Conservation (phyloP, 2,797 vertebrate genomes). For the Setipinna tenuifilis region DNA sequence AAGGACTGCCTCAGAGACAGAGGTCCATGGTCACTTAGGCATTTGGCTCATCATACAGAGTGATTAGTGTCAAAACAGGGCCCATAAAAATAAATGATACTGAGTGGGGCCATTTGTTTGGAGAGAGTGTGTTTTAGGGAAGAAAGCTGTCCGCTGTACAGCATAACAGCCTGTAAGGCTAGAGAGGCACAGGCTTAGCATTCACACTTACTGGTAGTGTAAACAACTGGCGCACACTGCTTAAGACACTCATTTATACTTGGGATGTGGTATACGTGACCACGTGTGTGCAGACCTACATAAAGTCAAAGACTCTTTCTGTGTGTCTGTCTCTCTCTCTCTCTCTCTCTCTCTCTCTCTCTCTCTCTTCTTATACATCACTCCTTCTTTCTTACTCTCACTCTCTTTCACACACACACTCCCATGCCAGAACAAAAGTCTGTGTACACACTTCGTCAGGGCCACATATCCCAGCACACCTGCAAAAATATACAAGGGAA, state of each 20-base stretch:
- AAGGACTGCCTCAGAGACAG: not conserved
- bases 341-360: not conserved
- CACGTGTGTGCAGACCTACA: not conserved
- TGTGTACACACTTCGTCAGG: conserved; percentile 61
- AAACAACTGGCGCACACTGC: not conserved
- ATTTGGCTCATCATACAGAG: conserved; percentile 6
- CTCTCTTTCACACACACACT: conserved; percentile 3
- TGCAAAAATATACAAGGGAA: conserved; percentile 81
- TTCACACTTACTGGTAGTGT: conserved; percentile 10
- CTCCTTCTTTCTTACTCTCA: not conserved
- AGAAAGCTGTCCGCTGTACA: not conserved
- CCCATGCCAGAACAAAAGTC: conserved; percentile 27
- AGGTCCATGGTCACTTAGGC: conserved; percentile 20
- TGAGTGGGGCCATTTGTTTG: conserved; percentile 2
- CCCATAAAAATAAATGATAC: conserved; percentile 20
- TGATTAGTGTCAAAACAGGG: conserved; percentile 23
- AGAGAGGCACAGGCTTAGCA: not conserved
- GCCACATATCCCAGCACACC: conserved; percentile 75
- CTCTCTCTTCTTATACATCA: not conserved
- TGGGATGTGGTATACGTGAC: not conserved
- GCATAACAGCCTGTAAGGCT: not conserved
- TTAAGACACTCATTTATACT: not conserved
- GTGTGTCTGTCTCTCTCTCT: not conserved
- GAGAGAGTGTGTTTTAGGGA: conserved; percentile 10
- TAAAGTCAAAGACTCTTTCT: not conserved